These are phyloP conservation scores for Carettochelys insculpta DNA, from an alignment of 2,113 vertebrate species.

Conservation along the genomic window DNA sequence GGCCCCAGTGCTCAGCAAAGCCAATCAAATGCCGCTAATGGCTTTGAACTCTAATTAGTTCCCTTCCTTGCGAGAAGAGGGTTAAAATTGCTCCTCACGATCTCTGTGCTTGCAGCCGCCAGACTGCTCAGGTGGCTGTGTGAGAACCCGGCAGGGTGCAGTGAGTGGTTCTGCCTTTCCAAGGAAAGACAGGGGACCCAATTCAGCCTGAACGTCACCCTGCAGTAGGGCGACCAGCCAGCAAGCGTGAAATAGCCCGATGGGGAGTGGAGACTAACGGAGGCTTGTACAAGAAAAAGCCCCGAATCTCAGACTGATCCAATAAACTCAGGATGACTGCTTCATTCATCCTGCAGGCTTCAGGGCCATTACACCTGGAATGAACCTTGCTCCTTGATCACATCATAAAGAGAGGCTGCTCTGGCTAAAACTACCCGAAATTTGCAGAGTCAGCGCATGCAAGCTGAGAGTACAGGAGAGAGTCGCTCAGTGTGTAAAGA, in stretches of 20 bases:
- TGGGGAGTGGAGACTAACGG: background rate
- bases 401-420: background rate
- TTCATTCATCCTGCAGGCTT: background rate
- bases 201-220: background rate
- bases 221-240: background rate
- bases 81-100: background rate
- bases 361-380: background rate
- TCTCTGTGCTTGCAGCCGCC: no score
- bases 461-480: background rate
- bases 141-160: no score
- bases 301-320: background rate
- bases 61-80: background rate
- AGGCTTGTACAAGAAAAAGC: background rate
- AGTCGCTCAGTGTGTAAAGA: rapidly evolving
- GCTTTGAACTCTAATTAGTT: background rate
- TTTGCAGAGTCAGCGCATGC: rapidly evolving
- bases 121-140: no score
- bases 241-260: background rate
- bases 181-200: background rate
- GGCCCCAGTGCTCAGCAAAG: background rate
- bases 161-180: no score
- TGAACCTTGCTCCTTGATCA: background rate
- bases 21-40: background rate
- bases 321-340: background rate
- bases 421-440: background rate